Evolutionary conservation across 2,113 vertebrate genomes (phyloP).

Genomic region (Neoarius graeffei): DNA sequence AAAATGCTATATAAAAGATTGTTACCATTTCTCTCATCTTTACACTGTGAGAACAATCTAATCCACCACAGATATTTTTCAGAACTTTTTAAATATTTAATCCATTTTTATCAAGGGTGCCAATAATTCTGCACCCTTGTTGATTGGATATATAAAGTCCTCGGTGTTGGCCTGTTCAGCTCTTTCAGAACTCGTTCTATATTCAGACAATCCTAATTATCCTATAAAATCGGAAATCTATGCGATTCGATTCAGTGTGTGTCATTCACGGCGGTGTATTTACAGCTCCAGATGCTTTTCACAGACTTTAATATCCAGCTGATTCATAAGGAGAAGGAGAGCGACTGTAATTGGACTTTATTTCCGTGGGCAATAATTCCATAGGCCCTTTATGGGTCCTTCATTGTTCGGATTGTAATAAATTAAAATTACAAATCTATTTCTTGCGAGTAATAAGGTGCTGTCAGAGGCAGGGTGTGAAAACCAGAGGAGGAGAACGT

Average conservation of each 20-base stretch:
- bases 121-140: background rate
- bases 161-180: background rate
- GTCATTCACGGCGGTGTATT: background rate
- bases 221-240: background rate
- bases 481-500: background rate
- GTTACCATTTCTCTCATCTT: too few species aligned
- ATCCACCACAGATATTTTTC: too few species aligned
- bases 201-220: background rate
- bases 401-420: constrained; percentile 17
- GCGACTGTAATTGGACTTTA: constrained; percentile 15
- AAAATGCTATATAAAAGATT: background rate
- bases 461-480: background rate
- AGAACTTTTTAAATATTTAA: background rate
- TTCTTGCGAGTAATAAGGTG: constrained; percentile 26
- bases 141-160: too few species aligned
- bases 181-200: background rate
- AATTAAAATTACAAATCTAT: constrained; percentile 12
- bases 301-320: constrained; percentile 25
- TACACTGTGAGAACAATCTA: background rate
- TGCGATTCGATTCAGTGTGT: background rate
- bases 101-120: background rate
- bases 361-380: constrained; percentile 29
- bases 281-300: constrained; percentile 7
- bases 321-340: constrained; percentile 15
- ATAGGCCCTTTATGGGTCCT: background rate